Base-by-base conservation (phyloP, 2,113 vertebrate species). In the Sterrhoptilus dennistouni region DNA sequence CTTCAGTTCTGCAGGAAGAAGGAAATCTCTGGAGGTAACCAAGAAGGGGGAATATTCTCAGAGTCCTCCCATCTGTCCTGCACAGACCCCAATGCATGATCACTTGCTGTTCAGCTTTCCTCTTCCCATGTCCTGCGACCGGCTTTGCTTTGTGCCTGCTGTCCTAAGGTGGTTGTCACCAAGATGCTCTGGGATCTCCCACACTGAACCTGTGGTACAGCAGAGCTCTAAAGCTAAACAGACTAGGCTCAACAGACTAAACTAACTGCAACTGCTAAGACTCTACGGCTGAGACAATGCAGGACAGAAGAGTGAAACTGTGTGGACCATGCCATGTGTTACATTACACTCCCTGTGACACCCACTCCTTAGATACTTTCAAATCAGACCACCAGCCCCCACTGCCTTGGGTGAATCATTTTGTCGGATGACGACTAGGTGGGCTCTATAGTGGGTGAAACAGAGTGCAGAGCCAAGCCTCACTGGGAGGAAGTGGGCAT, bases 401-500 rank as follows among this genome's bases (percentile, higher is more conserved):
- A 5, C 22, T 31, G 57, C 69, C 60, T 31, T 22, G 40, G 50
- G 33, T 12, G 23, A 70, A 49, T 33, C 23, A 33, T 29, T 47
- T 21, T 1, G 1, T 8, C 19, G 64, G 75, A 28, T 5, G 45
- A 11, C 1, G 5, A 44, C 35, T 5, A 28, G n/a, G 40, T 0
- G 21, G 5, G 29, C 28, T 19, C 8, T 4, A 17, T 0, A 4
- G 66, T 3, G 3, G 1, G 9, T 12, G 21, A 7, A 1, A 3
- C 23, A 31, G 66, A 24, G 28, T 1, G 2, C 36, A 7, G 31
- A 1, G 12, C 45, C 2, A 33, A 56, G 54, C 80, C 11, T 5
- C 5, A 3, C 52, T 16, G 22, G 45, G 28, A 92, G 59, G n/a
- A 85, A 83, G 23, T 0, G 5, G 18, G 49, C 24, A 2, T 15